Conservation (phyloP, 2,113 vertebrate genomes). For the Leucosticte australis region DNA sequence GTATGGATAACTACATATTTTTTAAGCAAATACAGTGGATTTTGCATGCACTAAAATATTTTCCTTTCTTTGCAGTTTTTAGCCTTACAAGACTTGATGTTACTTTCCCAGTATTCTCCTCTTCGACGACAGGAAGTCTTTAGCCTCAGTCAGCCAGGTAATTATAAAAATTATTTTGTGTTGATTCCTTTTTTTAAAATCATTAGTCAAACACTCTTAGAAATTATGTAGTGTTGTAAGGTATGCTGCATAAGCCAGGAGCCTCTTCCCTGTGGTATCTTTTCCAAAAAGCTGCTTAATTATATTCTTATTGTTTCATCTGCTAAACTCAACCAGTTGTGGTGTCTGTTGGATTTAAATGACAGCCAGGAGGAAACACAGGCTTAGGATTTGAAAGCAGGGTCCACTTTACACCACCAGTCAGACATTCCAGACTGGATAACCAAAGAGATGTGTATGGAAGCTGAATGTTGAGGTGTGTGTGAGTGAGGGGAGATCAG, state of each 20-base stretch:
- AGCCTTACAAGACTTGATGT: slow-evolving; percentile 92
- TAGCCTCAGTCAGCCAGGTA: slow-evolving; percentile 97
- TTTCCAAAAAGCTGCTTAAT: background rate
- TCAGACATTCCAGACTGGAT: background rate
- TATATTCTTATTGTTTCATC: background rate
- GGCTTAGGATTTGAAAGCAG: background rate
- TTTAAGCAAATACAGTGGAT: background rate
- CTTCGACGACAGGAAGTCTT: slow-evolving; percentile 89
- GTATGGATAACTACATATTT: background rate
- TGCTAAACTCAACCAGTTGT: background rate
- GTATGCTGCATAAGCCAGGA: background rate
- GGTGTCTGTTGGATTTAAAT: background rate
- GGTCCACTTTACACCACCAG: background rate
- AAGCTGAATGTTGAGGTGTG: background rate
- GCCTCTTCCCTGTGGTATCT: background rate
- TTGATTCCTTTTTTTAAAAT: background rate
- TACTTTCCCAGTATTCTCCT: slow-evolving; percentile 90
- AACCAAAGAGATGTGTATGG: background rate
- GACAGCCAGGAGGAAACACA: background rate
- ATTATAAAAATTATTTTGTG: background rate
- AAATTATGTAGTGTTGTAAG: background rate
- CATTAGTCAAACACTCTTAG: background rate
- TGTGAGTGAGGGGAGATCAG: background rate
- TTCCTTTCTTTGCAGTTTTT: slow-evolving; percentile 80
- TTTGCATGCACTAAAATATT: background rate